A percentile compares a stretch with the other conserved stretches of the same genome.
phyloP scores from a whole-genome alignment of 2,113 vertebrate species.

The Furnarius figulus region DNA sequence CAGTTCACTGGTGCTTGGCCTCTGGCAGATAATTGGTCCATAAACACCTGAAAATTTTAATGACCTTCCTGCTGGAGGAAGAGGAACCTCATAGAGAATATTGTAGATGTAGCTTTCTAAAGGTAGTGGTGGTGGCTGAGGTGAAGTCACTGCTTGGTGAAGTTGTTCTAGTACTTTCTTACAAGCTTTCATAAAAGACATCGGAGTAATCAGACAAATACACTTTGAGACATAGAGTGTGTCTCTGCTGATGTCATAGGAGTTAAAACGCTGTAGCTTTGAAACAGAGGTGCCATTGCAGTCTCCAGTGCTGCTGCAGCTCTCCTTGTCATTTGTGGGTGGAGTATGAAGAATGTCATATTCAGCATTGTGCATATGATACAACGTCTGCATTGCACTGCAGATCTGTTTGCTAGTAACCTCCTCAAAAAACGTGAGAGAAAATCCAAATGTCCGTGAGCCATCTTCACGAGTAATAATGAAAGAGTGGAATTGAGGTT shows the following conservation, averaged over 20 bases:
- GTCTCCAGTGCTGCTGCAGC: constrained; percentile 74
- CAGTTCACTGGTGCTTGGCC: constrained; percentile 92
- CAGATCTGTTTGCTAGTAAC: constrained; percentile 99
- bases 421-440: constrained; percentile 98
- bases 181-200: constrained; percentile 96
- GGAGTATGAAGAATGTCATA: constrained; percentile 89
- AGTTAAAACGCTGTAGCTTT: constrained; percentile 95
- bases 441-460: constrained; percentile 95
- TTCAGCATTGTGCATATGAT: constrained; percentile 99
- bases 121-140: constrained; percentile 91
- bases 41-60: constrained; percentile 97
- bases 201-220: constrained; percentile 94
- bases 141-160: constrained; percentile 91
- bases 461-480: constrained; percentile 99
- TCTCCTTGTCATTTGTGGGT: constrained; percentile 71
- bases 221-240: constrained; percentile 97
- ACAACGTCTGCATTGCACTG: constrained; percentile 98
- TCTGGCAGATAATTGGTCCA: constrained; percentile 92
- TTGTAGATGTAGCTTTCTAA: constrained; percentile 99
- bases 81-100: constrained; percentile 95
- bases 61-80: constrained; percentile 91
- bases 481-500: constrained; percentile 96
- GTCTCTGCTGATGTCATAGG: constrained; percentile 96
- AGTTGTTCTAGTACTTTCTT: constrained; percentile 91
- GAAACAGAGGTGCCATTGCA: constrained; percentile 84